phyloP scores from a whole-genome alignment of 2,797 vertebrate genomes.

The Tympanoctomys barrerae region DNA sequence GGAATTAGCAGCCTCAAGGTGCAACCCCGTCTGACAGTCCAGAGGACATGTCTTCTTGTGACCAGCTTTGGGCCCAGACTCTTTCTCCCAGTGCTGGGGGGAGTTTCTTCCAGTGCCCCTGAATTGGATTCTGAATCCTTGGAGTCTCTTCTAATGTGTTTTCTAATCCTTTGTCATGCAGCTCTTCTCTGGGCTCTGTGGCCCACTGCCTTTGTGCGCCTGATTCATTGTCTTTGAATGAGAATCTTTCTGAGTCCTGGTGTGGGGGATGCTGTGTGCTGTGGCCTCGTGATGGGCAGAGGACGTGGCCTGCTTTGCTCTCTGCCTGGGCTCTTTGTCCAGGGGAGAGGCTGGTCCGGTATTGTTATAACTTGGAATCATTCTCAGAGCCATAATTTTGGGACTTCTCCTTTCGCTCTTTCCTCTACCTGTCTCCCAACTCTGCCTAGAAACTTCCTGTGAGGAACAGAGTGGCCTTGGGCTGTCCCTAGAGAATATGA shows the following conservation, averaged over 20 bases:
- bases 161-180: slow-evolving; percentile 57
- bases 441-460: not conserved
- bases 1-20: not conserved
- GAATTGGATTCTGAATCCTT: slow-evolving; percentile 69
- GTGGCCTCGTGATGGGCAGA: not conserved
- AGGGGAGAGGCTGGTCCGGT: too few species aligned
- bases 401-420: not conserved
- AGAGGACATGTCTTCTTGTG: not conserved
- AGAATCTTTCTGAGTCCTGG: not conserved
- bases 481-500: not conserved
- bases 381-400: not conserved
- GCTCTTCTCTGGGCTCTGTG: slow-evolving; percentile 34
- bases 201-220: not conserved
- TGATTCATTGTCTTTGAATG: not conserved
- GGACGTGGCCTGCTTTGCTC: not conserved
- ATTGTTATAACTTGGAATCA: not conserved
- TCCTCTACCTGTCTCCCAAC: not conserved
- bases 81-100: not conserved
- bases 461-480: too few species aligned
- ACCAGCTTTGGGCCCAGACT: not conserved
- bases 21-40: not conserved
- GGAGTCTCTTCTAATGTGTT: slow-evolving; percentile 56
- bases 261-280: not conserved
- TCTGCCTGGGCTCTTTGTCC: not conserved
- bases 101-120: slow-evolving; percentile 58